Evolutionary conservation across 1,140 invertebrate genomes (phyloP).

Genomic region (Drosophila sechellia): DNA sequence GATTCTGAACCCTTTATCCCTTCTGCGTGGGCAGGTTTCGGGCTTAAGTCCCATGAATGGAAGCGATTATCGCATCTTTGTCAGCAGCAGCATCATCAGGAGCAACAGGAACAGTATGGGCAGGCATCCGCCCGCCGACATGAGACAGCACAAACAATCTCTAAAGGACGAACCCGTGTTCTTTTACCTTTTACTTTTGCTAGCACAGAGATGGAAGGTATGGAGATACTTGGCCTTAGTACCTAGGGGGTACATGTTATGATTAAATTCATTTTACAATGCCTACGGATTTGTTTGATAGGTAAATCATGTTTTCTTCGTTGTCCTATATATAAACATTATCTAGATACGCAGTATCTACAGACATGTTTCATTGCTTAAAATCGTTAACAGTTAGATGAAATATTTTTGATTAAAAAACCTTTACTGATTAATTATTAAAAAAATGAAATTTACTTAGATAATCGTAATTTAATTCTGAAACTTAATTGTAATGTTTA

Average conservation of each 20-base stretch:
- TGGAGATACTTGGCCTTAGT: not conserved
- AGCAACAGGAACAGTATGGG: conserved; percentile 12
- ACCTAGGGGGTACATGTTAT: not conserved
- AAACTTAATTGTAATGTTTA: too few relatives aligned
- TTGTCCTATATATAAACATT: too few relatives aligned
- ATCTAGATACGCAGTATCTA: too few relatives aligned
- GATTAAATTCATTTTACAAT: not conserved
- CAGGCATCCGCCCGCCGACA: not conserved
- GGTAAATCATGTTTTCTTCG: too few relatives aligned
- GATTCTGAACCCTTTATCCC: conserved; percentile 32
- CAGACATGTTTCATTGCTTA: too few relatives aligned
- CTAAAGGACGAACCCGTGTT: not conserved
- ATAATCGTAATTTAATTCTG: too few relatives aligned
- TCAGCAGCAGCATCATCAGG: conserved; percentile 41
- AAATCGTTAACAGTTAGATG: too few relatives aligned
- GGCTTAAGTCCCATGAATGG: conserved; percentile 54
- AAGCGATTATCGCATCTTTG: conserved; percentile 60
- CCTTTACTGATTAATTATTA: too few relatives aligned
- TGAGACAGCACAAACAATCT: conserved; percentile 26
- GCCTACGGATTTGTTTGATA: not conserved
- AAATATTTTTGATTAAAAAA: too few relatives aligned
- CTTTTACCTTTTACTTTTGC: not conserved
- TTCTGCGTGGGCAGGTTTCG: conserved; percentile 44
- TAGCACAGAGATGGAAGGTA: not conserved
- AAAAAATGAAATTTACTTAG: too few relatives aligned